Evolutionary conservation across 2,888 invertebrate genomes (phyloP), one percentile per base, ranked within the genome.

Genomic region (Drosophila paucipuncta): DNA sequence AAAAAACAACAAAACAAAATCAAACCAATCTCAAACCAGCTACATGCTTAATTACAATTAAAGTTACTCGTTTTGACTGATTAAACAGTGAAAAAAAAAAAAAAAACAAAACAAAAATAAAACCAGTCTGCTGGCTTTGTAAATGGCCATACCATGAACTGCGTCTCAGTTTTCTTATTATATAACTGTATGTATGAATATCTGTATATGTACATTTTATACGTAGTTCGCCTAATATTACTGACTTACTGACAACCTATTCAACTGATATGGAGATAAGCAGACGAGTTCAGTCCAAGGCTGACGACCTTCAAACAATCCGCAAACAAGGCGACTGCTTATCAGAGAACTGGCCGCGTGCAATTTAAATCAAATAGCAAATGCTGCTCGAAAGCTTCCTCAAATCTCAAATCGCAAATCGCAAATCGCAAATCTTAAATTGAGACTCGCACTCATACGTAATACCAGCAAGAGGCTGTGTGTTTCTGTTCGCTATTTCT

Each of bases 141-240:
- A 67, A 55, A 61, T 74, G 59, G 30, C 16, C 30, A 62, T 41
- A 54, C 33, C 33, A 49, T 33, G 73, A 83, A 60, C 71, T 84
- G 73, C 89, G 83, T 78, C 87, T 87, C 81, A 86, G 78, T 75
- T 75, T 75, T 53, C 50, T 11, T 0, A 31, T 25, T 73, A 71
- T 52, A 57, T 33, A 57, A 68, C 4, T 47, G 41, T 22, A 11
- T 43, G 41, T 47, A 25, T 16, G 16, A 16, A 1, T 47, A 25
- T 25, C 16, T 50, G 41, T 18, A 41, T 30, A 30, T 35, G 13
- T 18, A 35, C 11, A 22, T 31, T n/a, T 18, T 13, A 4, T n/a
- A 47, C 39, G 28, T 28, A 18, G 54, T 28, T 13, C 9, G 35
- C 28, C 55, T 31, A 16, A 47, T 52, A 61, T 59, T 22, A 22